A percentile compares a stretch with the other conserved stretches of the same genome.
These are phyloP conservation scores for Tringa solitaria DNA, from an alignment of 2,113 vertebrate genomes.

Conservation along the genomic window DNA sequence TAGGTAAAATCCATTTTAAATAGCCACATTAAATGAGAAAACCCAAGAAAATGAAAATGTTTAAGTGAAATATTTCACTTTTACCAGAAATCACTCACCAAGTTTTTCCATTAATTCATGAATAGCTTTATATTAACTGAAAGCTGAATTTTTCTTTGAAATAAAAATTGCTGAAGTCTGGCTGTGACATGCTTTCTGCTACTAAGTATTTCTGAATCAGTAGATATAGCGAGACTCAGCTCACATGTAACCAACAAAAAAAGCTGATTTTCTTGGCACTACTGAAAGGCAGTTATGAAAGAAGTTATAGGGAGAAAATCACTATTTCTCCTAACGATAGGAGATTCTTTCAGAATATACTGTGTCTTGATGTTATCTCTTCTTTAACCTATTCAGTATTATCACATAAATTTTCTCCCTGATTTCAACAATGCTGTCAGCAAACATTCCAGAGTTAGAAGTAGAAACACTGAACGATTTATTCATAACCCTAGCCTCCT, in stretches of 20 bases:
- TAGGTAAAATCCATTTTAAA: background rate
- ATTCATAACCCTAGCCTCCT: background rate
- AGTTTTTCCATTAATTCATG: background rate
- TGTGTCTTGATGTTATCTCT: background rate
- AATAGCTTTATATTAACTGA: background rate
- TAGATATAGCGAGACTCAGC: background rate
- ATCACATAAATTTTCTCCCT: background rate
- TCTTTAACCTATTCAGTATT: constrained; percentile 1
- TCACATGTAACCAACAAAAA: background rate
- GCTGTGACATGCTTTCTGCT: background rate
- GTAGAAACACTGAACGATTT: constrained; percentile 9
- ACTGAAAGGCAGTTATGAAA: background rate
- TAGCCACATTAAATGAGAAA: background rate
- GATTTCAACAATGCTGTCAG: constrained; percentile 3
- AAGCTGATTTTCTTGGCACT: background rate
- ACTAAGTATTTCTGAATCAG: background rate
- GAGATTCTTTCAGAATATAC: background rate
- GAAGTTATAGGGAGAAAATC: background rate
- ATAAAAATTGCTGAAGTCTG: background rate
- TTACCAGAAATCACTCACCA: background rate
- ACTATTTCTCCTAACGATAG: background rate
- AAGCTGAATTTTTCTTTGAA: background rate
- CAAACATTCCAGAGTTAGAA: constrained; percentile 16
- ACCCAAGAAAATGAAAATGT: background rate
- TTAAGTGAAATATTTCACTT: background rate